Percentiles rank a stretch among this genome's conserved stretches.
Evolutionary conservation across 1,140 invertebrate genomes (phyloP).

Genomic region (Hyles vespertilio): DNA sequence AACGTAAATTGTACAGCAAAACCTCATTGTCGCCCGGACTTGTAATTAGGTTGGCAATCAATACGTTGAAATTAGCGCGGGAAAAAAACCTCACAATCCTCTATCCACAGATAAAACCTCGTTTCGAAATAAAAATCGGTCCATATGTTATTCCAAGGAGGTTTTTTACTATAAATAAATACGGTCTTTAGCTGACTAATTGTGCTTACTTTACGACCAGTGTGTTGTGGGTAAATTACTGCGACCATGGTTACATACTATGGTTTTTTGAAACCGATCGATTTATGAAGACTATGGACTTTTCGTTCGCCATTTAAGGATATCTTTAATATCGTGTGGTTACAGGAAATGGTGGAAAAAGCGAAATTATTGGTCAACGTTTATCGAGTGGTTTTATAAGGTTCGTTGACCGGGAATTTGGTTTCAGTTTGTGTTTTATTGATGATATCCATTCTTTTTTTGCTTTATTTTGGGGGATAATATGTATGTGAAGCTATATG

Average conservation of each 20-base stretch:
- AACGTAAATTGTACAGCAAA: too few species aligned
- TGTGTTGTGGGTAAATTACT: conserved; percentile 40
- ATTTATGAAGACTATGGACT: conserved; percentile 47
- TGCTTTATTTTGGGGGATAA: not conserved
- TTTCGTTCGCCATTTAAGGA: conserved; percentile 42
- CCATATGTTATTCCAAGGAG: conserved; percentile 30
- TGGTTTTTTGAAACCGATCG: conserved; percentile 46
- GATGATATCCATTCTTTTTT: not conserved
- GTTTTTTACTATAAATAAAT: conserved; percentile 46
- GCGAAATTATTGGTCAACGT: conserved; percentile 17
- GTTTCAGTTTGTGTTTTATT: not conserved
- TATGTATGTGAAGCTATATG: not conserved
- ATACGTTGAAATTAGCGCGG: too few species aligned
- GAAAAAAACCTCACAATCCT: conserved; percentile 2
- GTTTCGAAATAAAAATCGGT: conserved; percentile 46
- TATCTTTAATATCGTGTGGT: conserved; percentile 24
- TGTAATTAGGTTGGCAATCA: too few species aligned
- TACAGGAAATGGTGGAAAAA: conserved; percentile 27
- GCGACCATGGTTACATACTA: conserved; percentile 46
- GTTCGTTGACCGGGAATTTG: not conserved
- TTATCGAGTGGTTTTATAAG: not conserved
- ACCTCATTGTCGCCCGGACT: too few species aligned
- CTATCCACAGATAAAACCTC: conserved; percentile 36
- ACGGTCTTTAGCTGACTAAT: conserved; percentile 52
- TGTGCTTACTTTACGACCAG: conserved; percentile 57